These are phyloP conservation scores for Carassius auratus DNA, from an alignment of 2,113 vertebrate genomes.

Conservation along the genomic window DNA sequence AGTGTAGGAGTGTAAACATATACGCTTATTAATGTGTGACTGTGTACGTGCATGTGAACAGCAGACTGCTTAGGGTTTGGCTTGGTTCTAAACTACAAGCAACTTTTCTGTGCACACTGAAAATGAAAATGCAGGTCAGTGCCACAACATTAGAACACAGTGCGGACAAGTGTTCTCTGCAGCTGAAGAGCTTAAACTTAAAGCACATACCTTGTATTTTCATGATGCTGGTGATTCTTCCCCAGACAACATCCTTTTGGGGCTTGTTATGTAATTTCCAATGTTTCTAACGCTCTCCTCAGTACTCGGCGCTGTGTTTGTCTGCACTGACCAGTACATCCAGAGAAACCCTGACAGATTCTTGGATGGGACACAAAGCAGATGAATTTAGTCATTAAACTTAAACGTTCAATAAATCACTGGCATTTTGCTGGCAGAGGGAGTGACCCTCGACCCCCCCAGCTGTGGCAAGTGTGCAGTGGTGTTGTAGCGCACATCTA, in stretches of 20 bases:
- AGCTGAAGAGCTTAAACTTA: not conserved
- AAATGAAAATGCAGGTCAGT: not conserved
- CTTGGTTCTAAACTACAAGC: not conserved
- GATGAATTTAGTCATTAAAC: constrained; percentile 51
- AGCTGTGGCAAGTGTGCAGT: constrained; percentile 37
- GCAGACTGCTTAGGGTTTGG: not conserved
- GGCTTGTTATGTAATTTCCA: not conserved
- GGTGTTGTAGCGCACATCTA: not conserved
- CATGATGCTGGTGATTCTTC: not conserved
- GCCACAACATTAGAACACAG: not conserved
- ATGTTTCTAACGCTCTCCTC: no score
- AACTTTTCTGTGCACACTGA: not conserved
- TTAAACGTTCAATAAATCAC: constrained; percentile 45
- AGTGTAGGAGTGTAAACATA: not conserved
- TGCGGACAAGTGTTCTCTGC: not conserved
- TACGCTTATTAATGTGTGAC: not conserved
- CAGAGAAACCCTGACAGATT: constrained; percentile 26
- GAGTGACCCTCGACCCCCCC: constrained; percentile 42
- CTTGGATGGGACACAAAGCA: constrained; percentile 43
- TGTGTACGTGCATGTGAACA: not conserved
- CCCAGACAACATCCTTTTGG: not conserved
- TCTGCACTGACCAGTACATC: constrained; percentile 7
- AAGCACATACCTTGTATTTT: not conserved
- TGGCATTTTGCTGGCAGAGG: not conserved
- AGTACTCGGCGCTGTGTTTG: not conserved